A percentile compares a stretch with the other conserved stretches of the same genome.
phyloP scores from a whole-genome alignment of 2,888 invertebrate genomes.

The Hoplodrina ambigua region DNA sequence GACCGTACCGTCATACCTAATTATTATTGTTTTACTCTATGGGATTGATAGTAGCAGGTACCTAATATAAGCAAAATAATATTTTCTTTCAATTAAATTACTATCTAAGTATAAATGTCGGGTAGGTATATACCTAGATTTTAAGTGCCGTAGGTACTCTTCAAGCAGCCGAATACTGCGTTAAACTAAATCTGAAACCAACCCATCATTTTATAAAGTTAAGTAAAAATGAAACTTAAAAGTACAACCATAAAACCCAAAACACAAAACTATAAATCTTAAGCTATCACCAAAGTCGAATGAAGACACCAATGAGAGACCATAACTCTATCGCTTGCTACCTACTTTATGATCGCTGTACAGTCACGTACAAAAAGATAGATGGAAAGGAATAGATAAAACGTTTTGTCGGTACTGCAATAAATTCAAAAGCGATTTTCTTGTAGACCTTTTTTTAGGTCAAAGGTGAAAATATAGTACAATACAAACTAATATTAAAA shows the following conservation, averaged over 20 bases:
- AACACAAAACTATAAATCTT: constrained; percentile 55
- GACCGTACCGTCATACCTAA: no score
- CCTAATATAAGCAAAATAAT: no score
- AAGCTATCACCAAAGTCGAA: constrained; percentile 58
- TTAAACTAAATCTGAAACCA: not conserved
- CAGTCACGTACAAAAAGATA: constrained; percentile 14
- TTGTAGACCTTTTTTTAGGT: no score
- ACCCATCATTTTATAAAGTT: not conserved
- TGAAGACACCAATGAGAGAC: constrained; percentile 59
- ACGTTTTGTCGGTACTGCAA: not conserved
- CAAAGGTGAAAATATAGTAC: not conserved
- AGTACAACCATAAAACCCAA: constrained; percentile 11
- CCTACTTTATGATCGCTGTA: constrained; percentile 46
- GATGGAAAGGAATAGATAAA: not conserved
- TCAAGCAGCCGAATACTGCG: no score
- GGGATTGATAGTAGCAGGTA: no score
- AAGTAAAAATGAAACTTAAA: not conserved
- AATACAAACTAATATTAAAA: not conserved
- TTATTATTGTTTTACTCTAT: no score
- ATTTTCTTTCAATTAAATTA: no score
- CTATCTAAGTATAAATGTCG: no score
- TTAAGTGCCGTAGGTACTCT: no score
- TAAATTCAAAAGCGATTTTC: not conserved
- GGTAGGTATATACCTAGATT: no score
- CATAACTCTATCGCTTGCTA: constrained; percentile 62